Percentiles rank a stretch among this genome's conserved stretches.
Conservation (phyloP, 2,888 invertebrate genomes). For the Pomacea canaliculata region DNA sequence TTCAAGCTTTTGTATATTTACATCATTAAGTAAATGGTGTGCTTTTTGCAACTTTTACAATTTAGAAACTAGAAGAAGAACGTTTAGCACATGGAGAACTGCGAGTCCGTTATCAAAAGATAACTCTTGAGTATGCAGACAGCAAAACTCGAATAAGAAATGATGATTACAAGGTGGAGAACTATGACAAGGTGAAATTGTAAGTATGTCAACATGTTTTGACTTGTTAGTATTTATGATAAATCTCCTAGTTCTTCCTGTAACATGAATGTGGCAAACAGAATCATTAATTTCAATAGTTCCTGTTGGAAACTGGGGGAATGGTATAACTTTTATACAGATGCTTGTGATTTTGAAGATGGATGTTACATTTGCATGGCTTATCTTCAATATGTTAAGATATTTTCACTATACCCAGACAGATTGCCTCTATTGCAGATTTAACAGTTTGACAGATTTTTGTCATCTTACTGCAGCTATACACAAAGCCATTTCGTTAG, state of each 20-base stretch:
- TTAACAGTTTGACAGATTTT: too few species aligned
- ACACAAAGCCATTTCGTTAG: too few species aligned
- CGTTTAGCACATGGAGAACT: conserved; percentile 58
- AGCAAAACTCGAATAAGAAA: conserved; percentile 55
- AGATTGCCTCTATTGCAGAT: too few species aligned
- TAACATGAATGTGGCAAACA: neutral
- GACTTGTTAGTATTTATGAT: neutral
- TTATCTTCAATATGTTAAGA: too few species aligned
- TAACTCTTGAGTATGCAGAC: conserved; percentile 56
- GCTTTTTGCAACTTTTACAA: neutral
- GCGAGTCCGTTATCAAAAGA: conserved; percentile 61
- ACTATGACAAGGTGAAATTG: conserved; percentile 67
- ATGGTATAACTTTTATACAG: neutral
- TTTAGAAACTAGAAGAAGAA: conserved; percentile 60
- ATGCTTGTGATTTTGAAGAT: too few species aligned
- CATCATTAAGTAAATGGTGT: too few species aligned
- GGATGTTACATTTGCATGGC: too few species aligned
- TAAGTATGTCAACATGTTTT: conserved; percentile 34
- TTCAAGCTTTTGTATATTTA: too few species aligned
- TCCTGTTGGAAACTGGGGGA: neutral
- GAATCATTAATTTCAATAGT: neutral
- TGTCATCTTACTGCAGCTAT: too few species aligned
- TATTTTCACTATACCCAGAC: too few species aligned
- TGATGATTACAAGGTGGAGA: conserved; percentile 67
- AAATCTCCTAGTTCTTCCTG: neutral